Base-by-base conservation (phyloP, 1,140 invertebrate genomes). In the Teleogryllus occipitalis region DNA sequence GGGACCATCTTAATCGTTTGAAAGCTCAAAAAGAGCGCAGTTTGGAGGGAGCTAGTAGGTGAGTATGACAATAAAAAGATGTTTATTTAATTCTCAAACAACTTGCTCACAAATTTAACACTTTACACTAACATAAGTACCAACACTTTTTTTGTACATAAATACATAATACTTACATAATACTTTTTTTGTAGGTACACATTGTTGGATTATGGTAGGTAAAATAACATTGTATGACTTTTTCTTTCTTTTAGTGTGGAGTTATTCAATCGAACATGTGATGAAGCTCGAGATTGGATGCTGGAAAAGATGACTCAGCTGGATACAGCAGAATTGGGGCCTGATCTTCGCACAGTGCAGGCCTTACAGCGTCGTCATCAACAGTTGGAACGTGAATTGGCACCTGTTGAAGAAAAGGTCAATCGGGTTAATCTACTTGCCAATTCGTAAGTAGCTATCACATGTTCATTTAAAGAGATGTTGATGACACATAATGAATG, bases 231-330 rank as follows among this genome's bases (percentile, higher is more conserved):
- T 39, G 27, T 39, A 39, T 39, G 27, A 39, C 27, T 39, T 39
- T 39, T 39, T 39, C n/a, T 27, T 8, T 76, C 47, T 80, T 87
- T 82, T 84, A 96, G 96, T 85, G 96, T 99, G 81, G 97, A 98
- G 85, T 86, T 98, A 8, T 99, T 98, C 87, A 92, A 96, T 83
- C 92, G 96, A 80, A 96, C 95, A 0, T 98, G 96, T 86, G 95
- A 96, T 83, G 96, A 98, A 85, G 95, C 96, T 0, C 90, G 93
- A 82, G 95, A 97, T 83, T 98, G 97, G 96, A 98, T 98, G 95
- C 87, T 91, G 22, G 96, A 98, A 85, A 98, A 98, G 87, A 94
- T 96, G 87, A 92, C 90, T 21, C 94, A 96, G 83, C 83, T 96
- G 82, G 95, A 97, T 80, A 92, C 90, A 0, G 92, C 92, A 18